Conservation (phyloP, 2,888 invertebrate genomes). For the Lydus trimaculatus region DNA sequence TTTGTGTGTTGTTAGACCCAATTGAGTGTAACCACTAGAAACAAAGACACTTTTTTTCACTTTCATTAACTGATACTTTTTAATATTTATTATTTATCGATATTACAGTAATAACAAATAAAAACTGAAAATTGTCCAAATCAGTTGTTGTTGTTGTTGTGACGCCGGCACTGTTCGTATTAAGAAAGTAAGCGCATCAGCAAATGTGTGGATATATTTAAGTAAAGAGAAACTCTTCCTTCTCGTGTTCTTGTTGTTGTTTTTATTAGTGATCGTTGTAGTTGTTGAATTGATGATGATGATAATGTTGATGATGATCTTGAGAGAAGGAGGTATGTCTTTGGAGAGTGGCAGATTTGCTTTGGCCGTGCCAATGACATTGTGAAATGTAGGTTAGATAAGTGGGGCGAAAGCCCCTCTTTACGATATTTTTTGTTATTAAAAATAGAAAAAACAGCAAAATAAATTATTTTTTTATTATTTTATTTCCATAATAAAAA, state of each 20-base stretch:
- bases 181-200: slow-evolving; percentile 16
- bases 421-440: slow-evolving; percentile 38
- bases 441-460: slow-evolving; percentile 16
- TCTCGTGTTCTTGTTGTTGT: slow-evolving; percentile 4
- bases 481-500: not conserved
- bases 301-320: slow-evolving; percentile 13
- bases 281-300: not conserved
- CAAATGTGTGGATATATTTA: slow-evolving; percentile 9
- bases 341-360: slow-evolving; percentile 36
- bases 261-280: not conserved
- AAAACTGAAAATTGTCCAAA: not conserved
- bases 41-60: slow-evolving; percentile 18
- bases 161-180: not conserved
- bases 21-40: slow-evolving; percentile 29
- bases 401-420: slow-evolving; percentile 49
- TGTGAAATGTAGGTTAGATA: slow-evolving; percentile 49
- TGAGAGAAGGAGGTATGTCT: slow-evolving; percentile 27
- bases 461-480: slow-evolving; percentile 8
- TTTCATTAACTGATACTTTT: slow-evolving; percentile 20
- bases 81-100: not conserved
- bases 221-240: slow-evolving; percentile 29
- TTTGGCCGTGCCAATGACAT: slow-evolving; percentile 55
- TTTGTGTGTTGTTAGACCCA: not conserved
- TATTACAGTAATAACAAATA: slow-evolving; percentile 1
- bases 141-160: not conserved